phyloP scores from a whole-genome alignment of 2,888 invertebrate species.

The Tromatobia lineatoria region DNA sequence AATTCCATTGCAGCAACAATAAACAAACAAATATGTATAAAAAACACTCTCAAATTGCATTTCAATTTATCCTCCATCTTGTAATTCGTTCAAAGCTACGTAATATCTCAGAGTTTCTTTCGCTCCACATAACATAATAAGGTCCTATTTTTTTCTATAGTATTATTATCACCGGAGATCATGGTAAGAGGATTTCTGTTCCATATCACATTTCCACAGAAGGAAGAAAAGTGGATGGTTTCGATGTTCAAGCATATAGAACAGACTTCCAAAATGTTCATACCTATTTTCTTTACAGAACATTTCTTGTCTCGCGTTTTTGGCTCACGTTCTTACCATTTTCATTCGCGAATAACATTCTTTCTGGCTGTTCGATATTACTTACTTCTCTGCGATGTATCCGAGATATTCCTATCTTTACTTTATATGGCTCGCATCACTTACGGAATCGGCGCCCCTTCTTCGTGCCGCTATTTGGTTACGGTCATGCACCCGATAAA shows the following conservation, averaged over 20 bases:
- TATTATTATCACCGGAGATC: constrained; percentile 30
- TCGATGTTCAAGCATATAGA: constrained; percentile 22
- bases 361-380: neutral
- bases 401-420: neutral
- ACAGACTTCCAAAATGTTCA: constrained; percentile 15
- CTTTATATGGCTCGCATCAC: constrained; percentile 1
- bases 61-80: too few relatives aligned
- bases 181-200: constrained; percentile 47
- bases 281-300: constrained; percentile 37
- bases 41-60: too few relatives aligned
- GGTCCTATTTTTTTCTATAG: neutral
- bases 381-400: constrained; percentile 6
- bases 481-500: constrained; percentile 32
- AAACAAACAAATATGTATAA: too few relatives aligned
- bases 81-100: neutral
- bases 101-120: neutral
- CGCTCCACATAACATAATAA: neutral
- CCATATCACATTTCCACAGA: constrained; percentile 46
- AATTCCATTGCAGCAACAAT: too few relatives aligned
- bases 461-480: neutral
- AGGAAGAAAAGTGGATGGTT: constrained; percentile 1
- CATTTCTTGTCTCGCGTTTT: constrained; percentile 16
- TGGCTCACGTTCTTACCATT: constrained; percentile 15
- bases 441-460: constrained; percentile 23
- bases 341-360: constrained; percentile 20